Conservation (phyloP, 2,888 invertebrate genomes). For the Mayetiola destructor region DNA sequence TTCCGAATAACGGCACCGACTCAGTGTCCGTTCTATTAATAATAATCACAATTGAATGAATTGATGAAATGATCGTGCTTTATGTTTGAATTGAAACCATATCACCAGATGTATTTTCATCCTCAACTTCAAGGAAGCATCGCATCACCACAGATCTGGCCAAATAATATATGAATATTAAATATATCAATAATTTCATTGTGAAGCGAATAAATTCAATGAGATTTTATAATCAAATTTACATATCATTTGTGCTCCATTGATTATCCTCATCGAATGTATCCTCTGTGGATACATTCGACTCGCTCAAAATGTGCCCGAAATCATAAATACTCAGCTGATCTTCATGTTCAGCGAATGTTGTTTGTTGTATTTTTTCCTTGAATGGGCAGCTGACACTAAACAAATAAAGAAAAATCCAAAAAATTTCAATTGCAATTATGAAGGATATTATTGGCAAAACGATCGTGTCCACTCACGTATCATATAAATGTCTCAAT, state of each 20-base stretch:
- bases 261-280: not conserved
- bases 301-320: not conserved
- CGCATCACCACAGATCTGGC: not conserved
- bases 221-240: not conserved
- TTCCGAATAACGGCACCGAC: no score
- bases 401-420: not conserved
- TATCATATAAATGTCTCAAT: slow-evolving; percentile 31
- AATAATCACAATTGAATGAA: no score
- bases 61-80: no score
- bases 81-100: no score
- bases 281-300: not conserved
- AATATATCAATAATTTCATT: not conserved
- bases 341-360: slow-evolving; percentile 15
- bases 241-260: not conserved
- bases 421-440: not conserved
- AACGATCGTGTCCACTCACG: slow-evolving; percentile 9
- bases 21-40: no score
- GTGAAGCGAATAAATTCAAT: not conserved
- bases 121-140: slow-evolving; percentile 15
- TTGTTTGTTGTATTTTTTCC: slow-evolving; percentile 15
- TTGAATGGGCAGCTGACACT: slow-evolving; percentile 3
- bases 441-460: not conserved
- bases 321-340: slow-evolving; percentile 15
- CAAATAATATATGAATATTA: not conserved
- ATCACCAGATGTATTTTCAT: not conserved